Evolutionary conservation across 2,113 vertebrate genomes (phyloP).

Genomic region (Corythornis madagascariensis): DNA sequence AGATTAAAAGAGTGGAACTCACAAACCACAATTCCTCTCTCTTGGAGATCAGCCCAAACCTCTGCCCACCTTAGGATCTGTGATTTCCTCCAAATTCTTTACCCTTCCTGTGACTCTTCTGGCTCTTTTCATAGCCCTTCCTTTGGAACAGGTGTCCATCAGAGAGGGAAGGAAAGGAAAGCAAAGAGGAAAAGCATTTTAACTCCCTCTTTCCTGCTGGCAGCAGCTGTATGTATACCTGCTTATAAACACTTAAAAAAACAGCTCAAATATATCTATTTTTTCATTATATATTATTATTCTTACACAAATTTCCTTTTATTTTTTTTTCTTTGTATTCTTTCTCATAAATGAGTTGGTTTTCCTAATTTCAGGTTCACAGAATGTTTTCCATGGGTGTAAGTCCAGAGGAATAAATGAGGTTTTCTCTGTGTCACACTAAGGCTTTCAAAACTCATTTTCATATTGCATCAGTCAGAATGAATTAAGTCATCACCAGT

Average conservation of each 20-base stretch:
- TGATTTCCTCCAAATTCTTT: constrained; percentile 6
- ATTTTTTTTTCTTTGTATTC: neutral
- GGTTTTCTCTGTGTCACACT: neutral
- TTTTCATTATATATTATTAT: neutral
- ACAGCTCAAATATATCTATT: neutral
- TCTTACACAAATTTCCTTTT: neutral
- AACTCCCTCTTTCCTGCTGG: neutral
- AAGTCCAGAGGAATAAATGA: neutral
- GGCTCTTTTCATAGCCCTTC: constrained; percentile 61
- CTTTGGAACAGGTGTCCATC: constrained; percentile 50
- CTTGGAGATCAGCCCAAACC: constrained; percentile 3
- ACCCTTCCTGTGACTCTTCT: constrained; percentile 52
- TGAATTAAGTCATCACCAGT: neutral
- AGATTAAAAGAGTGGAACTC: neutral
- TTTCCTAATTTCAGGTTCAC: neutral
- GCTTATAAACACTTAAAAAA: neutral
- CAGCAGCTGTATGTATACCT: neutral
- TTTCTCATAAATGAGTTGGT: neutral
- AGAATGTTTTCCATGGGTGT: neutral
- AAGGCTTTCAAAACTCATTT: neutral
- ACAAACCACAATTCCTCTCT: neutral
- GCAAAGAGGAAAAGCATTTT: constrained; percentile 30
- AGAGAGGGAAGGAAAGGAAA: constrained; percentile 4
- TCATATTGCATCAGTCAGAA: neutral
- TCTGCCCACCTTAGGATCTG: neutral